Evolutionary conservation across 1,140 invertebrate species (phyloP).

Genomic region (Sarcophaga peregrina): DNA sequence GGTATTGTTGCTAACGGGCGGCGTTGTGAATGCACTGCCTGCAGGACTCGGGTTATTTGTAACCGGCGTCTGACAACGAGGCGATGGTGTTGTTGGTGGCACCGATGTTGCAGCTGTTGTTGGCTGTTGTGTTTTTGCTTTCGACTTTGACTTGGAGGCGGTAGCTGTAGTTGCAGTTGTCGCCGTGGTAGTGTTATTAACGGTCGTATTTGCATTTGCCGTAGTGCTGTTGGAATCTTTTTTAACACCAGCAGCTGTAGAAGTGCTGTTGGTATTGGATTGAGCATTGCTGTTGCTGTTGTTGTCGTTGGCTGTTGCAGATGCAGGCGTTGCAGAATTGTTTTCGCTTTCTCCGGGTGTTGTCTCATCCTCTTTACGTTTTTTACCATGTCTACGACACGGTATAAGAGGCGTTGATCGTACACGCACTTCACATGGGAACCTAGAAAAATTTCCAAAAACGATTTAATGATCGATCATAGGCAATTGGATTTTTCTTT

Average conservation of each 20-base stretch:
- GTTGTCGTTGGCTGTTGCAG: slow-evolving; percentile 48
- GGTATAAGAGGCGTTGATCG: slow-evolving; percentile 85
- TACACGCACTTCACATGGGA: slow-evolving; percentile 86
- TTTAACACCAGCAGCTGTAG: slow-evolving; percentile 54
- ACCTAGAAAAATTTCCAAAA: slow-evolving; percentile 68
- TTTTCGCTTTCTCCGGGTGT: slow-evolving; percentile 60
- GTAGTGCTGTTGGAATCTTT: slow-evolving; percentile 54
- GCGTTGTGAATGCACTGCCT: slow-evolving; percentile 63
- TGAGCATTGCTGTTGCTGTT: slow-evolving; percentile 68
- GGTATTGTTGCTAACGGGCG: slow-evolving; percentile 55
- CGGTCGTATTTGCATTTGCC: slow-evolving; percentile 49
- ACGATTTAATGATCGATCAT: neutral
- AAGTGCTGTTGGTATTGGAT: slow-evolving; percentile 51
- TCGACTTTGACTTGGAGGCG: slow-evolving; percentile 58
- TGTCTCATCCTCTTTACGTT: slow-evolving; percentile 78
- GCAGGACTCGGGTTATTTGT: slow-evolving; percentile 65
- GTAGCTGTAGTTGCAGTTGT: slow-evolving; percentile 40
- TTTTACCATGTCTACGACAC: slow-evolving; percentile 81
- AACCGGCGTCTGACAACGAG: slow-evolving; percentile 67
- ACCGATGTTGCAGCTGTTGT: slow-evolving; percentile 62
- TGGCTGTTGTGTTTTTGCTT: slow-evolving; percentile 53
- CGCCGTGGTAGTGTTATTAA: slow-evolving; percentile 16
- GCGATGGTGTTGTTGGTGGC: slow-evolving; percentile 62
- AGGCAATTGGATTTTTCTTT: neutral
- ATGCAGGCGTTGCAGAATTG: slow-evolving; percentile 52